Base-by-base conservation (phyloP, 30 jellyfish, hydroid and myxozoan species). In the Hydractinia symbiolongicarpus region DNA sequence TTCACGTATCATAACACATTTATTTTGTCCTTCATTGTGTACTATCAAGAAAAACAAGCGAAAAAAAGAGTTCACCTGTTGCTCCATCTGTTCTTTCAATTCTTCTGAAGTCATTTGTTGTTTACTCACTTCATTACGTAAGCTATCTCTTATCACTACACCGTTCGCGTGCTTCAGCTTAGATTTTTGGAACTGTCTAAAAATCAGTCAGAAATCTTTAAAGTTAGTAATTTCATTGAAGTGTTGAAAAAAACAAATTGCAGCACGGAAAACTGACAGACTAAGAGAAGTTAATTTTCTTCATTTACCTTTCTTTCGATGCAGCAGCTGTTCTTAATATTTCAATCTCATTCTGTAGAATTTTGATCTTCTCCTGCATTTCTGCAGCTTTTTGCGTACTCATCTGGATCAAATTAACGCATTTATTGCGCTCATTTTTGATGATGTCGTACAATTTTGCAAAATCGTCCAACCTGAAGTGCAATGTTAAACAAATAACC, bases 311-410 rank as follows among this genome's bases (percentile, higher is more conserved):
- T 66, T 91, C 98, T 83, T 91, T 86, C 5, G 91, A 89, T 17
- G 95, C 90, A 3, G 98, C 95, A 16, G 98, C 93, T 44, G 96
- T 87, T 76, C 96, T 78, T 20, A 91, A 78, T 49, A 91, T 91
- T 79, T 91, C 98, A 53, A 91, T 82, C 80, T 91, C 98, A 87
- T 91, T 91, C 76, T 91, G 98, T 9, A 86, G 92, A 51, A 91
- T 87, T 69, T 81, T 91, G 76, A 87, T 87, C 73, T 86, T 91
- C 86, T 91, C 98, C 61, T 81, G 83, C 96, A 91, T 85, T 57
- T 91, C 98, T 4, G 98, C 98, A 11, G 96, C 95, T 61, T 83
- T 82, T 89, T 91, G 90, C 1, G 96, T 91, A 78, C 98, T 91
- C 19, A 96, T 83, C 69, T 91, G 98, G 49, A 87, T 81, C 84